Evolutionary conservation across 2,888 invertebrate species (phyloP), one percentile per base, ranked within the genome.

Genomic region (Meteorus colon): DNA sequence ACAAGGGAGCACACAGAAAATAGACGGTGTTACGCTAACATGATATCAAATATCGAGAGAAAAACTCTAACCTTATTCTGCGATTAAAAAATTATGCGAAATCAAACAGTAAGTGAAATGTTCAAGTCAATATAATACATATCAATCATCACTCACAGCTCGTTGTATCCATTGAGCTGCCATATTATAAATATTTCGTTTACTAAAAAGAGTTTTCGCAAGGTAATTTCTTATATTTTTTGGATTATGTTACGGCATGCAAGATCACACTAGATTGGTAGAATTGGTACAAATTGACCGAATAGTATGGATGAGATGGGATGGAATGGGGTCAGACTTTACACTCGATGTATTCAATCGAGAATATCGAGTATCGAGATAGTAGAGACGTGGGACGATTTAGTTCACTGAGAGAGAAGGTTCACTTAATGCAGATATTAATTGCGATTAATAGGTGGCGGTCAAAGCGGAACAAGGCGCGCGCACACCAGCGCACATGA

Each of bases 81-180:
- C 73, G 76, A 80, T 73, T 76, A 63, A 70, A 68, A 51, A 71
- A 71, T 62, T 74, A 14, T 62, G 59, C 3, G 16, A 29, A 27
- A 65, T 34, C 34, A 6, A 24, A 31, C 2, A 8, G 6, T 2
- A 65, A 41, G 5, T 37, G 10, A n/a, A 41, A n/a, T 65, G 16
- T n/a, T 63, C 10, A 62, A 27, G 4, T 62, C 2, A 6, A 4
- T 31, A 16, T 5, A 63, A 5, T 1, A 37, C 4, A 66, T 19
- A 41, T 45, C 14, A 51, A 55, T n/a, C n/a, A 48, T 77, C 83
- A 88, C 88, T 88, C 86, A 88, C 88, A 80, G 85, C 85, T 83
- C 86, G 86, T 76, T 87, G 87, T 82, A 89, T 88, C 88, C 88
- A 89, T 74, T 88, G 88, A 68, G 85, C 87, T 84, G 88, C 88